phyloP scores from a whole-genome alignment of 1,140 invertebrate species.

The Heliconius hermathena region DNA sequence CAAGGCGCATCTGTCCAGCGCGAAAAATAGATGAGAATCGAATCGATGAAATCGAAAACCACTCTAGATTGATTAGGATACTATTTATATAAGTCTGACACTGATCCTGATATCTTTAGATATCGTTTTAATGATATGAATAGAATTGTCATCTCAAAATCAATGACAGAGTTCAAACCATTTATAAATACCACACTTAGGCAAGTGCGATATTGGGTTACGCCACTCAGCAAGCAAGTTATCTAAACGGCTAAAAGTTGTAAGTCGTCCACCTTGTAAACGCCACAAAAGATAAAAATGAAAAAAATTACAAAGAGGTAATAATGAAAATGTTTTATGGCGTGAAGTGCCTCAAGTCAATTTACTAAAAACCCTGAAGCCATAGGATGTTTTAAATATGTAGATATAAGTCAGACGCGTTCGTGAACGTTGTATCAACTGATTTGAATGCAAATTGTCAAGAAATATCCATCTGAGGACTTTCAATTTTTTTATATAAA shows the following conservation, averaged over 20 bases:
- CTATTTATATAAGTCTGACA: too few relatives aligned
- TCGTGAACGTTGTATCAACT: constrained; percentile 38
- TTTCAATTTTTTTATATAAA: constrained; percentile 22
- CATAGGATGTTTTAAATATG: constrained; percentile 39
- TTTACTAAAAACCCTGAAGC: constrained; percentile 39
- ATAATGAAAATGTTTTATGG: constrained; percentile 39
- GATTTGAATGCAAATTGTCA: constrained; percentile 52
- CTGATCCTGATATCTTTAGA: too few relatives aligned
- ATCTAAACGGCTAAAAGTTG: neutral
- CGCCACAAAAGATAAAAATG: neutral
- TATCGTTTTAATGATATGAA: too few relatives aligned
- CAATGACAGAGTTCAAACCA: too few relatives aligned
- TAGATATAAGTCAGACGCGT: constrained; percentile 39
- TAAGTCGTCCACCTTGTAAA: neutral
- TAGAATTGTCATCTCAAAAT: too few relatives aligned
- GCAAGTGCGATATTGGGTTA: too few relatives aligned
- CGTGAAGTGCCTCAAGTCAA: constrained; percentile 39
- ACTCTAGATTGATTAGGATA: too few relatives aligned
- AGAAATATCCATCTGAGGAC: constrained; percentile 27
- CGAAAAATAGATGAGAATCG: too few relatives aligned
- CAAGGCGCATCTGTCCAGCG: too few relatives aligned
- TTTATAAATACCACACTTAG: too few relatives aligned
- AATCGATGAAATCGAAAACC: too few relatives aligned
- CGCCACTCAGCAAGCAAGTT: too few relatives aligned
- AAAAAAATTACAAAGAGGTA: constrained; percentile 11